Evolutionary conservation across 2,113 vertebrate species (phyloP).

Genomic region (Albula goreensis): DNA sequence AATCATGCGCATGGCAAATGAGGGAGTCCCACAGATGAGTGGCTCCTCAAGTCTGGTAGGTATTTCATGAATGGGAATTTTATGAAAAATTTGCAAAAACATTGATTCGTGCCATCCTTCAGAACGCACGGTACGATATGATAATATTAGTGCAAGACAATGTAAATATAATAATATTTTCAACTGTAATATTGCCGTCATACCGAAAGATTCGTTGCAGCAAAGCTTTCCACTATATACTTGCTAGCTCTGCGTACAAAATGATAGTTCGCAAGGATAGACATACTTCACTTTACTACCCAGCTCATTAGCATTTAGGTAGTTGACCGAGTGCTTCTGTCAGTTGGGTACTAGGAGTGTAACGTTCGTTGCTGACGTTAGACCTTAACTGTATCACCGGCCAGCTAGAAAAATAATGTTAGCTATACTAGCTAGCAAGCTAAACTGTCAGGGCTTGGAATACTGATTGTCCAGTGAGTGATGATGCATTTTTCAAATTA

Average conservation of each 20-base stretch:
- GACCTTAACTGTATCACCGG: not conserved
- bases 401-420: not conserved
- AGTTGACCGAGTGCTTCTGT: too few species aligned
- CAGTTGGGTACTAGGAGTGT: not conserved
- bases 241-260: not conserved
- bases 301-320: not conserved
- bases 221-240: not conserved
- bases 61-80: conserved; percentile 23
- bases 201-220: not conserved
- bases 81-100: not conserved
- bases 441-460: not conserved
- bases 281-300: not conserved
- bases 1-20: conserved; percentile 38
- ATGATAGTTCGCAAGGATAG: not conserved
- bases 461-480: not conserved
- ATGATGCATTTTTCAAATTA: not conserved
- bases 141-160: not conserved
- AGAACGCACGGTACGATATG: not conserved
- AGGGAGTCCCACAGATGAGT: conserved; percentile 27
- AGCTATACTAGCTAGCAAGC: not conserved
- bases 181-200: not conserved
- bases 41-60: conserved; percentile 15
- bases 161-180: not conserved
- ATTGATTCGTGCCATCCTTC: not conserved
- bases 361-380: not conserved